Evolutionary conservation across 2,888 invertebrate genomes (phyloP), one percentile per base, ranked within the genome.

Genomic region (Agrochola lota): DNA sequence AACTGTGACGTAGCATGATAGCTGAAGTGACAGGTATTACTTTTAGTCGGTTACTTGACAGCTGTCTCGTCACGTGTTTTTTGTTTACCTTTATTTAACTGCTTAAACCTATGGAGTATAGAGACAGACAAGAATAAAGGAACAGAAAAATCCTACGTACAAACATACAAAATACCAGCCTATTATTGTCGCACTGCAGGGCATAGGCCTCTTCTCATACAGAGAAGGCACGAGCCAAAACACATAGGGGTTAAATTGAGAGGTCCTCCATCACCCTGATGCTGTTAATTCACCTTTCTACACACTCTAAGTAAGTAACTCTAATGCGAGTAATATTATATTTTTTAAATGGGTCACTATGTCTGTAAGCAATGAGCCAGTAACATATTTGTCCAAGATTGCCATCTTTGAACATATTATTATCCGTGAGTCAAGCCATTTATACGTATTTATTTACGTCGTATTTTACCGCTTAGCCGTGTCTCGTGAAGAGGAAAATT

Each of bases 401-500:
- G 72, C 49, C 26, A 81, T 81, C 78, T 75, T 73, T 63, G 12
- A 73, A 40, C 70, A 67, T 73, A 85, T 71, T 75, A 78, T 78
- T 82, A 78, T 84, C 46, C 43, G 74, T 82, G 75, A 75, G 66
- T 78, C 75, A 78, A 78, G 63, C 59, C 57, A 75, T 72, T 74
- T 63, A 73, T 57, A 75, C 67, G 26, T 77, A 68, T 77, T 71
- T 71, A 82, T 77, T 67, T 84, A 85, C 78, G 70, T 73, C 66
- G 75, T 71, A 82, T 68, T 80, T 85, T 78, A 84, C 85, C 85
- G 82, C 82, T 84, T 64, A 75, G 43, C n/a, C n/a, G 62, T 43
- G 71, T 62, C 74, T 74, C 74, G 75, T 82, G 79, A 82, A 79
- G 75, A 82, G 79, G 82, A 74, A 84, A 84, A 85, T 67, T 85